These are phyloP conservation scores for Sphaeramia orbicularis DNA, from an alignment of 2,797 vertebrate genomes.

Conservation along the genomic window DNA sequence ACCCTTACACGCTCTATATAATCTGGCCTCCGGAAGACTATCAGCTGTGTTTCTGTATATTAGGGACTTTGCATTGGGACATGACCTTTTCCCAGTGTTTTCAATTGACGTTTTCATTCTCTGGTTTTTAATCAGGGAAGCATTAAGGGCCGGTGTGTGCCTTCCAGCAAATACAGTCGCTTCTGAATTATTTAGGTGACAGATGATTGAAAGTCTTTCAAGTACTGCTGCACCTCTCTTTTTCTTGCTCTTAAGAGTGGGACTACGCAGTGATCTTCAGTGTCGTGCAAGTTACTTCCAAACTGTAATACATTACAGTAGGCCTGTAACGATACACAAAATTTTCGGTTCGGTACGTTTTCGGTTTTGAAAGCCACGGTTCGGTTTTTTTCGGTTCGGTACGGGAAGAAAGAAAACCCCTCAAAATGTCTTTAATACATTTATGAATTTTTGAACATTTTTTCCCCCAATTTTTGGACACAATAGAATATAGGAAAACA, in stretches of 20 bases:
- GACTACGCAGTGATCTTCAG: not conserved
- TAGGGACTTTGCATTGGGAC: constrained; percentile 40
- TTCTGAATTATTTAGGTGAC: constrained; percentile 70
- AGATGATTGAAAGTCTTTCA: constrained; percentile 45
- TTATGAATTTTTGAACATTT: too few species aligned
- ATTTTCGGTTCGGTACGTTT: too few species aligned
- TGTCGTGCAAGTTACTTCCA: too few species aligned
- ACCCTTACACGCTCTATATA: constrained; percentile 35
- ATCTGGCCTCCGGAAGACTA: constrained; percentile 33
- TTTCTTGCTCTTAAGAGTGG: constrained; percentile 7
- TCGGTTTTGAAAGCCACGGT: too few species aligned
- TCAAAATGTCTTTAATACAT: too few species aligned
- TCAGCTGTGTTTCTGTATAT: constrained; percentile 35
- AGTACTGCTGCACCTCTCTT: constrained; percentile 8
- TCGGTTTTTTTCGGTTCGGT: too few species aligned
- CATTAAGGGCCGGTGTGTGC: constrained; percentile 31
- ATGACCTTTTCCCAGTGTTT: constrained; percentile 66
- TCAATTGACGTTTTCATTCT: constrained; percentile 39
- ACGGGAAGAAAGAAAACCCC: too few species aligned
- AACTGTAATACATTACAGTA: too few species aligned
- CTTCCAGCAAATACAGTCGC: constrained; percentile 36
- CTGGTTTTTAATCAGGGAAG: constrained; percentile 53
- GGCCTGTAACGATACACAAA: too few species aligned
- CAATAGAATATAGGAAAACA: too few species aligned
- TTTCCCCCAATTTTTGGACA: too few species aligned